Percentiles rank a stretch among this genome's conserved stretches.
phyloP scores from a whole-genome alignment of 1,140 invertebrate genomes.

The Protaetia brevitarsis region DNA sequence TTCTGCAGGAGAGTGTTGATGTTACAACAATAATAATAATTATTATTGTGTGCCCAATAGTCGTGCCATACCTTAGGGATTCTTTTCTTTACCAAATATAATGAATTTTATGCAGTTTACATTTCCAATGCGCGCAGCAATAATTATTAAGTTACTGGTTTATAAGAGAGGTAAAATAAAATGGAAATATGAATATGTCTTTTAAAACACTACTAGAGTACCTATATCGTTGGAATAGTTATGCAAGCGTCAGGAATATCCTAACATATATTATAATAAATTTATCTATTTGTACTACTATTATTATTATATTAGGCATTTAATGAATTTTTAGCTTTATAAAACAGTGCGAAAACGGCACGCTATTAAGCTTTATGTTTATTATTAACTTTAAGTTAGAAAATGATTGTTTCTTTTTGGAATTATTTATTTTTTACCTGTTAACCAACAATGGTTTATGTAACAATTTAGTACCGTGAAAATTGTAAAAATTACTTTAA shows the following conservation, averaged over 20 bases:
- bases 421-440: slow-evolving; percentile 1
- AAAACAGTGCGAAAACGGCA: slow-evolving; percentile 25
- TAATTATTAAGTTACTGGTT: no score
- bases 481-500: not conserved
- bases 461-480: not conserved
- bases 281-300: slow-evolving; percentile 41
- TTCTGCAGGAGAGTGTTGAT: not conserved
- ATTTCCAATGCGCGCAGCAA: no score
- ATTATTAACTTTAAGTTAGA: slow-evolving; percentile 5
- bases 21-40: not conserved
- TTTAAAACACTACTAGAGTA: slow-evolving; percentile 46
- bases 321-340: slow-evolving; percentile 21
- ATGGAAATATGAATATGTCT: slow-evolving; percentile 10
- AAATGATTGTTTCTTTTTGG: not conserved
- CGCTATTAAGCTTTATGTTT: slow-evolving; percentile 15
- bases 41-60: not conserved
- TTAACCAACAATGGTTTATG: not conserved
- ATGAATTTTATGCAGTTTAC: no score
- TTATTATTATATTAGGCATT: slow-evolving; percentile 19
- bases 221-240: slow-evolving; percentile 45
- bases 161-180: slow-evolving; percentile 11
- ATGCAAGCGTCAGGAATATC: slow-evolving; percentile 38
- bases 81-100: not conserved
- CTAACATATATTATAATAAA: slow-evolving; percentile 40
- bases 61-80: slow-evolving; percentile 8